A percentile compares a stretch with the other conserved stretches of the same genome.
Conservation (phyloP, 2,888 invertebrate genomes). For the Physocephala rufipes region DNA sequence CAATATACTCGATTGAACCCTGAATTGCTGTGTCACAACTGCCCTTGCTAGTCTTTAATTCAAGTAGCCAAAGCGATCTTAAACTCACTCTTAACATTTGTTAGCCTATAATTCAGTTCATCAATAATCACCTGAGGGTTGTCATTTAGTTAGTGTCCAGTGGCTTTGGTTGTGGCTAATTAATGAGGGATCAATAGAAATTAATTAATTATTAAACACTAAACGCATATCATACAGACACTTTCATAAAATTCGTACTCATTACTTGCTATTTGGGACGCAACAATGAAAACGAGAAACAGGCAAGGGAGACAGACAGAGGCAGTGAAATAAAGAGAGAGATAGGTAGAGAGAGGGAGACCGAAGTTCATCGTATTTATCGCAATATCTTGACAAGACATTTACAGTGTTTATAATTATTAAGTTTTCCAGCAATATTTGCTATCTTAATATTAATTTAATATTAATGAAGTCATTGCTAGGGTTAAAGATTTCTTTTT, state of each 20-base stretch:
- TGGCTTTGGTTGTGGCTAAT: conserved; percentile 45
- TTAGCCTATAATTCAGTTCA: too few species aligned
- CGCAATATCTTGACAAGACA: not conserved
- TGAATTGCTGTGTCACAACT: not conserved
- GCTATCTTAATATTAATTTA: not conserved
- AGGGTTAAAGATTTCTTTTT: not conserved
- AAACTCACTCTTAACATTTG: not conserved
- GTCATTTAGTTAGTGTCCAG: not conserved
- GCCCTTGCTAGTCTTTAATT: not conserved
- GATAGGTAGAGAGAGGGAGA: not conserved
- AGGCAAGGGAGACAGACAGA: too few species aligned
- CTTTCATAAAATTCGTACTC: not conserved
- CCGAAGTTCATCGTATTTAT: not conserved
- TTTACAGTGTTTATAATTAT: not conserved
- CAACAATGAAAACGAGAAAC: too few species aligned
- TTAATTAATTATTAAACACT: conserved; percentile 59
- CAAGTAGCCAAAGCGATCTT: not conserved
- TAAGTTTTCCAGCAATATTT: not conserved
- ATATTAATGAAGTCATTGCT: not conserved
- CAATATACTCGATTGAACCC: not conserved
- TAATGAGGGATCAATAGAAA: conserved; percentile 57
- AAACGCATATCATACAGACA: conserved; percentile 1
- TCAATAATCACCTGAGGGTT: not conserved
- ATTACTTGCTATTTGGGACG: too few species aligned
- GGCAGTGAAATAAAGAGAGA: not conserved